phyloP scores from a whole-genome alignment of 1,140 invertebrate genomes.

The Calephelis nemesis region DNA sequence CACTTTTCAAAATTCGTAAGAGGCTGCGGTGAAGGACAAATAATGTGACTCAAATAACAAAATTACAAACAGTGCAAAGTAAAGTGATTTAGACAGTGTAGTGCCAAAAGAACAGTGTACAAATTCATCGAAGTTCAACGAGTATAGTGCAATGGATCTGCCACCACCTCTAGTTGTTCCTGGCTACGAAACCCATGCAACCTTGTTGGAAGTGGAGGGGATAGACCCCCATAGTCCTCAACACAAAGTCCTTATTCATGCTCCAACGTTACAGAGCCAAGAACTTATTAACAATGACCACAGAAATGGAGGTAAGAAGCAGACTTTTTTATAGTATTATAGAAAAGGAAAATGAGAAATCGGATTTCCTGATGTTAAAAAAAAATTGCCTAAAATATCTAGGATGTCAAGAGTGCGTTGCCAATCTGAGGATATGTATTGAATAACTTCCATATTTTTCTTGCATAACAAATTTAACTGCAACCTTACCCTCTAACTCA shows the following conservation, averaged over 20 bases:
- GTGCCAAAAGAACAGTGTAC: constrained; percentile 26
- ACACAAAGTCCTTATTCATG: constrained; percentile 69
- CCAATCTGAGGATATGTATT: no score
- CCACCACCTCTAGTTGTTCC: constrained; percentile 64
- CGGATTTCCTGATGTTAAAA: no score
- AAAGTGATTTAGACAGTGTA: constrained; percentile 23
- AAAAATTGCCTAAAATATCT: no score
- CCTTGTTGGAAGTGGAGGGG: constrained; percentile 65
- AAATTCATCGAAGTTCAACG: constrained; percentile 8
- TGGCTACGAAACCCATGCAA: constrained; percentile 66
- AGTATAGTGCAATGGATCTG: constrained; percentile 54
- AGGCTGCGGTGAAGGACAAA: constrained; percentile 49
- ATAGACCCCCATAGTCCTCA: constrained; percentile 70
- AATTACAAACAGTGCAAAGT: constrained; percentile 50
- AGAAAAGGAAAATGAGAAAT: no score
- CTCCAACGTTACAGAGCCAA: constrained; percentile 60
- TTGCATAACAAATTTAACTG: no score
- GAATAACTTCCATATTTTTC: no score
- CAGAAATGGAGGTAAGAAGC: constrained; percentile 63
- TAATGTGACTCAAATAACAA: constrained; percentile 46
- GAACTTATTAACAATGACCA: constrained; percentile 65
- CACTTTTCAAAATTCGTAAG: constrained; percentile 51
- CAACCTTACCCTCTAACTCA: no score
- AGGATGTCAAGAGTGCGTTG: no score
- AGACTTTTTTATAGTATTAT: no score